phyloP scores from a whole-genome alignment of 2,797 vertebrate species.

The Coregonus suidteri region DNA sequence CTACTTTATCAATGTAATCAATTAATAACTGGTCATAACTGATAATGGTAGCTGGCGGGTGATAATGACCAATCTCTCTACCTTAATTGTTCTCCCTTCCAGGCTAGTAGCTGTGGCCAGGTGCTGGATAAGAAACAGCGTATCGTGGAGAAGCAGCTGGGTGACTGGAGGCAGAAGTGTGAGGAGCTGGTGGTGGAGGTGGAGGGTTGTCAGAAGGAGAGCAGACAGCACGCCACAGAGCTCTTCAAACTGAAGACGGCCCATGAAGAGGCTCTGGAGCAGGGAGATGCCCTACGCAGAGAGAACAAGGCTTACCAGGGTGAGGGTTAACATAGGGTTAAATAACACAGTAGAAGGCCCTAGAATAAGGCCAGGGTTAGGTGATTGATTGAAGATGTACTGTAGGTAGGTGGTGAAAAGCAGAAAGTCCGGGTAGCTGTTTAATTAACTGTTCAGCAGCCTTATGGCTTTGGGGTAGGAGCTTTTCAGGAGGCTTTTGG shows the following conservation, averaged over 20 bases:
- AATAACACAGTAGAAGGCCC: background rate
- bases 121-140: slow-evolving; percentile 82
- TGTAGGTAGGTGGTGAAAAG: too few relatives aligned
- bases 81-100: slow-evolving; percentile 3
- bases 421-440: too few relatives aligned
- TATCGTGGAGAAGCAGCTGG: slow-evolving; percentile 80
- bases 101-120: slow-evolving; percentile 75
- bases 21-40: background rate
- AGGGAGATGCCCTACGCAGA: slow-evolving; percentile 71
- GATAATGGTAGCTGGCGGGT: background rate
- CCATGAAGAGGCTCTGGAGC: slow-evolving; percentile 80
- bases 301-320: slow-evolving; percentile 82
- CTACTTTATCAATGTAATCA: background rate
- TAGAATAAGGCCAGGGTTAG: background rate
- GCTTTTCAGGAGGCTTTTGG: too few relatives aligned
- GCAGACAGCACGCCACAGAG: slow-evolving; percentile 73
- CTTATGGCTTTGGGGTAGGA: too few relatives aligned
- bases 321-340: slow-evolving; percentile 34
- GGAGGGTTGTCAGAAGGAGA: slow-evolving; percentile 82
- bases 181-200: slow-evolving; percentile 80
- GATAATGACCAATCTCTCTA: background rate
- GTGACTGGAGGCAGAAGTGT: slow-evolving; percentile 81
- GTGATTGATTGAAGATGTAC: too few relatives aligned
- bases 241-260: slow-evolving; percentile 81
- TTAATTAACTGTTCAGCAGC: too few relatives aligned